These are phyloP conservation scores for Teleopsis dalmanni DNA, from an alignment of 1,140 invertebrate genomes.

Conservation along the genomic window DNA sequence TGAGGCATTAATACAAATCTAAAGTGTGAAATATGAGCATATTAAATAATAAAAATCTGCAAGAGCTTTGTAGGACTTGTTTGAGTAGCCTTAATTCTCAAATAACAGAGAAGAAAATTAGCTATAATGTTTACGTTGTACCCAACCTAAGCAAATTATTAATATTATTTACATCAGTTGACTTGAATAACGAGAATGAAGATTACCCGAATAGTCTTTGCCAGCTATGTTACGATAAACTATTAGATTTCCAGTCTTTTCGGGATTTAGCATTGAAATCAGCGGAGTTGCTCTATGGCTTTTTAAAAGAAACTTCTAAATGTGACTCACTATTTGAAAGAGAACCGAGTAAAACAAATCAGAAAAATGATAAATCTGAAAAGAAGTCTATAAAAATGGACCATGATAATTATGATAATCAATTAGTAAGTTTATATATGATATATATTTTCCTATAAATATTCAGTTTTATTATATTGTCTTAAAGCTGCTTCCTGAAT, in stretches of 20 bases:
- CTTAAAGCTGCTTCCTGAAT: no score
- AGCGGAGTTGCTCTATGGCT: conserved; percentile 20
- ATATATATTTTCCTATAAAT: background rate
- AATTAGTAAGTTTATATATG: conserved; percentile 20
- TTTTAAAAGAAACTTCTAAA: conserved; percentile 8
- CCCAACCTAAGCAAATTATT: conserved; percentile 15
- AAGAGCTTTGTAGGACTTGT: conserved; percentile 32
- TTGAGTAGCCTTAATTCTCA: conserved; percentile 21
- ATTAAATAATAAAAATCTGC: conserved; percentile 19
- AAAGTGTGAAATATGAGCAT: conserved; percentile 4
- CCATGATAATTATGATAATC: conserved; percentile 7
- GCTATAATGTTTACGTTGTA: conserved; percentile 12
- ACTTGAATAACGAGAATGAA: conserved; percentile 20
- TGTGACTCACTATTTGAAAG: background rate
- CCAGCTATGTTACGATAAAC: conserved; percentile 27
- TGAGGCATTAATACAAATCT: background rate
- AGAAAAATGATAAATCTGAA: background rate
- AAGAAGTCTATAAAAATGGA: background rate
- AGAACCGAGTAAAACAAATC: background rate
- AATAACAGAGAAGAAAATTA: background rate
- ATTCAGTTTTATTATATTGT: no score
- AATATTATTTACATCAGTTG: conserved; percentile 25
- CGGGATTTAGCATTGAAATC: conserved; percentile 16
- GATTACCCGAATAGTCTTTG: conserved; percentile 28
- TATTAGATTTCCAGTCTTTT: conserved; percentile 28